phyloP scores from a whole-genome alignment of 30 jellyfish, hydroid and myxozoan genomes.

The Rhopilema esculentum region DNA sequence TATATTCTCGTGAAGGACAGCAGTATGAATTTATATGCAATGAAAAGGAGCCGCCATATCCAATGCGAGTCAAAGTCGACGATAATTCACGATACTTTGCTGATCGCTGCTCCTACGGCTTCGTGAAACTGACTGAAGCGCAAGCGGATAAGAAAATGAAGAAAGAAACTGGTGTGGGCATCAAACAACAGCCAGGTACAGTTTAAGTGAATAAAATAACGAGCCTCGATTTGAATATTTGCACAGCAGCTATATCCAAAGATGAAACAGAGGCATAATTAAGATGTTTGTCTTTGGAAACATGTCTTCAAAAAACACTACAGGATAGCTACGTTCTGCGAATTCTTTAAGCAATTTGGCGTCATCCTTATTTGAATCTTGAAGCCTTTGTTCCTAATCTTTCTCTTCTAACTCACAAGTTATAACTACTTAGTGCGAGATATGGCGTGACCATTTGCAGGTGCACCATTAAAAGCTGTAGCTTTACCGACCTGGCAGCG shows the following conservation, averaged over 20 bases:
- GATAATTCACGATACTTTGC: slow-evolving; percentile 75
- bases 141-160: slow-evolving; percentile 51
- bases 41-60: slow-evolving; percentile 60
- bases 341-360: no score
- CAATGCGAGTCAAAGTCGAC: slow-evolving; percentile 64
- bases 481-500: no score
- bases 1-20: slow-evolving; percentile 48
- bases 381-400: no score
- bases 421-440: no score
- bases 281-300: not conserved
- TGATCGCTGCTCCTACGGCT: slow-evolving; percentile 78
- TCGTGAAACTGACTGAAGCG: slow-evolving; percentile 38
- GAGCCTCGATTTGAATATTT: not conserved
- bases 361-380: no score
- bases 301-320: no score
- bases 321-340: no score
- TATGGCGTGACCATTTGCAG: no score
- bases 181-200: slow-evolving; percentile 16
- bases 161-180: slow-evolving; percentile 46
- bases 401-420: no score
- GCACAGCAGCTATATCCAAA: not conserved
- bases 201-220: not conserved
- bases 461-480: no score
- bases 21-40: slow-evolving; percentile 73
- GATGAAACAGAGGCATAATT: not conserved